A percentile compares a stretch with the other conserved stretches of the same genome.
These are phyloP conservation scores for Bombus confusus DNA, from an alignment of 1,140 invertebrate species.

Conservation along the genomic window DNA sequence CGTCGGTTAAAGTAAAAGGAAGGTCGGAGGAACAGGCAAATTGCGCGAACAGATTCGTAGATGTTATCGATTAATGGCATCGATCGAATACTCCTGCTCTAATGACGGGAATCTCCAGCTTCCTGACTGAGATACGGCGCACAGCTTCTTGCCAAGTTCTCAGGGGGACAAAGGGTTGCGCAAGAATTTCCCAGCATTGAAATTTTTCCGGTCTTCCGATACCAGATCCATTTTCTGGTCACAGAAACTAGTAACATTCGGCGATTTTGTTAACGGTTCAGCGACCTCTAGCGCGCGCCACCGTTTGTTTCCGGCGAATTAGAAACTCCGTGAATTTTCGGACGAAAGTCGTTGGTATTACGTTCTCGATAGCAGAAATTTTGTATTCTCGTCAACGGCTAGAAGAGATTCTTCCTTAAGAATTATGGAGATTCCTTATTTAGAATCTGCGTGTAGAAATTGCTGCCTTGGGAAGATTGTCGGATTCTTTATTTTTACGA, in stretches of 20 bases:
- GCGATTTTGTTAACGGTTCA: background rate
- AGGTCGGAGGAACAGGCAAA: background rate
- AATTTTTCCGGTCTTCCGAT: background rate
- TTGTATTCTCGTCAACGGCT: background rate
- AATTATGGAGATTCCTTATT: background rate
- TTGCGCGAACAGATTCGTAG: background rate
- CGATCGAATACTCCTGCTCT: constrained; percentile 1
- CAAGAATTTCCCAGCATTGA: constrained; percentile 15
- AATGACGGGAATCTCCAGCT: background rate
- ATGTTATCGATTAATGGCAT: constrained; percentile 1
- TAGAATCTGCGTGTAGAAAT: background rate
- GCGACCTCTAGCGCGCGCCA: background rate
- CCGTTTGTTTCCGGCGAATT: background rate
- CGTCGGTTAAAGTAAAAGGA: constrained; percentile 1
- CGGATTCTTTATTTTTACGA: background rate
- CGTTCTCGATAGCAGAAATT: too few species aligned
- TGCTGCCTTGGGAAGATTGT: background rate
- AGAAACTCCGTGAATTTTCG: background rate
- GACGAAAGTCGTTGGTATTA: background rate
- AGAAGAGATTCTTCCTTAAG: background rate
- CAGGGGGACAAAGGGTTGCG: background rate
- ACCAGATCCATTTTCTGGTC: background rate
- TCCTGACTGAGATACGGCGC: background rate
- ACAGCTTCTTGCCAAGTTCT: background rate
- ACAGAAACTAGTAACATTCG: background rate